Base-by-base conservation (phyloP, 1,140 invertebrate species). In the Drosophila nebulosa region DNA sequence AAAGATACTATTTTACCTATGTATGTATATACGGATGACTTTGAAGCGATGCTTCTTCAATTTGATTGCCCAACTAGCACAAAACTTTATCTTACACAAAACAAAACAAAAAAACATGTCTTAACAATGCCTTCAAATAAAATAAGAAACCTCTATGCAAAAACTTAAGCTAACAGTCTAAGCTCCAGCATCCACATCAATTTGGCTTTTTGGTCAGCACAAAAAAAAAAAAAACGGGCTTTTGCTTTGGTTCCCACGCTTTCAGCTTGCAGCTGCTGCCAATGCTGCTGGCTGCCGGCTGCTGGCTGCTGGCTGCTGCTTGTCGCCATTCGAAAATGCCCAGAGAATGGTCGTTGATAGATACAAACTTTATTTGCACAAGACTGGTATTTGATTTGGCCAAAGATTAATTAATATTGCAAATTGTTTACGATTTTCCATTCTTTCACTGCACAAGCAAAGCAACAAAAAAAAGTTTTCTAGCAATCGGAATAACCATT, bases 401-500 rank as follows among this genome's bases (percentile, higher is more conserved):
- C 53, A 35, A 22, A 74, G 63, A 74, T 74, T 74, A 74, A 74
- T 74, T 74, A 74, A 74, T 74, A 67, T 55, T 55, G 52, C 26
- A 30, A 27, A 53, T 26, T 53, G 24, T 30, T 27, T 27, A 30
- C 5, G 39, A 6, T 53, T 53, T 53, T 30, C 22, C 18, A 7
- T 3, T 39, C 1, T 3, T 39, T 1, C 16, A 42, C 16, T 42
- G 39, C 14, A 18, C 39, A 21, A 6, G 2, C n/a, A 36, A 36
- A n/a, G 35, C 2, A 0, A n/a, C 12, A n/a, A 36, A n/a, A n/a
- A n/a, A n/a, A n/a, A n/a, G n/a, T n/a, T n/a, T n/a, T n/a, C n/a
- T n/a, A n/a, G n/a, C n/a, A n/a, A n/a, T n/a, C n/a, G n/a, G n/a
- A n/a, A n/a, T n/a, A n/a, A n/a, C n/a, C n/a, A n/a, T n/a, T n/a